Conservation (phyloP, 2,888 invertebrate genomes). For the Saturnia japonica region DNA sequence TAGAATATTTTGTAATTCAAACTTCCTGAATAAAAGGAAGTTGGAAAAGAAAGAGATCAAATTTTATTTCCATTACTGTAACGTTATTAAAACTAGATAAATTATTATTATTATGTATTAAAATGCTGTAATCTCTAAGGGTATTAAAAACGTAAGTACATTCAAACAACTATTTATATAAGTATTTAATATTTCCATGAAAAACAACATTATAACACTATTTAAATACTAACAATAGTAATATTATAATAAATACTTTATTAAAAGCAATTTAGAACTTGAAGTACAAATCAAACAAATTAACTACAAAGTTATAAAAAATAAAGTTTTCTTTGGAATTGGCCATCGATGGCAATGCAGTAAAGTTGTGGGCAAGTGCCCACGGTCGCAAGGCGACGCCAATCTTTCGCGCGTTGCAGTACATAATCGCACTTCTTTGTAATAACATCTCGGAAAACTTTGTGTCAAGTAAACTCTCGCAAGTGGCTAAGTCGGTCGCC, state of each 20-base stretch:
- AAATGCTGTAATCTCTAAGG: background rate
- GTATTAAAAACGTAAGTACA: background rate
- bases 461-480: constrained; percentile 75
- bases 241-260: constrained; percentile 8
- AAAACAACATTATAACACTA: background rate
- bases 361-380: constrained; percentile 59
- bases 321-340: constrained; percentile 74
- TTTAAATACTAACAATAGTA: background rate
- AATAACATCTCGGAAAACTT: constrained; percentile 79
- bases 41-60: background rate
- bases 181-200: background rate
- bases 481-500: constrained; percentile 52
- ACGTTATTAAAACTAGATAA: background rate
- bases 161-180: background rate
- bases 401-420: constrained; percentile 75
- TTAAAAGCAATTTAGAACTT: constrained; percentile 45
- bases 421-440: constrained; percentile 77
- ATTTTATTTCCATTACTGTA: background rate
- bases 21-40: background rate
- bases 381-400: constrained; percentile 62
- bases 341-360: constrained; percentile 71
- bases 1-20: background rate
- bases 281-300: constrained; percentile 40
- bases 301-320: constrained; percentile 57
- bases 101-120: background rate